Percentiles rank a stretch among this genome's conserved stretches.
Conservation (phyloP, 2,113 vertebrate species). For the Gadus macrocephalus region DNA sequence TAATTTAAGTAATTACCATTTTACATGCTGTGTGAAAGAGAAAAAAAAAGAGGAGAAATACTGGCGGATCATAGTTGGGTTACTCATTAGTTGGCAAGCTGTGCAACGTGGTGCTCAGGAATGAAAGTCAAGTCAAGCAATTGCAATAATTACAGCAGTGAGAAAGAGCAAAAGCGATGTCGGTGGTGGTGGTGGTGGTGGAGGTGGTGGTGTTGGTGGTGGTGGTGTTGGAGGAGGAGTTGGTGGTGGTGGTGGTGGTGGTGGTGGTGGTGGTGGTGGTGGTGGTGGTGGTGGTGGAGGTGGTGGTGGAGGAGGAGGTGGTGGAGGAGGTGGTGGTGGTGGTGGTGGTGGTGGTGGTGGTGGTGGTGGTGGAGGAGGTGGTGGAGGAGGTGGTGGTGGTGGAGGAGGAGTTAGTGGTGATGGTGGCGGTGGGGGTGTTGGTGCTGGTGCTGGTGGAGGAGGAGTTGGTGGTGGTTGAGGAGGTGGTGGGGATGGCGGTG, state of each 20-base stretch:
- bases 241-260: too few species aligned
- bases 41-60: constrained; percentile 52
- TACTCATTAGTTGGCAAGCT: constrained; percentile 69
- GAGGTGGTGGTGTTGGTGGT: neutral
- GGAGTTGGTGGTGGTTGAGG: too few species aligned
- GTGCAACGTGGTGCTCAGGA: constrained; percentile 50
- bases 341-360: too few species aligned
- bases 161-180: constrained; percentile 19
- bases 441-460: too few species aligned
- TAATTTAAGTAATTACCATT: constrained; percentile 72
- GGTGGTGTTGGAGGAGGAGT: too few species aligned
- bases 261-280: too few species aligned
- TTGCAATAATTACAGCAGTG: constrained; percentile 65
- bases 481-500: too few species aligned
- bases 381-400: too few species aligned
- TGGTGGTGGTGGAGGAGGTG: too few species aligned
- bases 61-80: constrained; percentile 56
- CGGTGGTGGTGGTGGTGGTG: neutral
- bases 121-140: constrained; percentile 66
- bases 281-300: constrained; percentile 7
- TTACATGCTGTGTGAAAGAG: constrained; percentile 65
- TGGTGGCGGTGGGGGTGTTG: too few species aligned
- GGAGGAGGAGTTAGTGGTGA: too few species aligned
- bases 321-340: neutral
- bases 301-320: neutral